These are phyloP conservation scores for Takifugu rubripes DNA, from an alignment of 2,797 vertebrate species.

Conservation along the genomic window DNA sequence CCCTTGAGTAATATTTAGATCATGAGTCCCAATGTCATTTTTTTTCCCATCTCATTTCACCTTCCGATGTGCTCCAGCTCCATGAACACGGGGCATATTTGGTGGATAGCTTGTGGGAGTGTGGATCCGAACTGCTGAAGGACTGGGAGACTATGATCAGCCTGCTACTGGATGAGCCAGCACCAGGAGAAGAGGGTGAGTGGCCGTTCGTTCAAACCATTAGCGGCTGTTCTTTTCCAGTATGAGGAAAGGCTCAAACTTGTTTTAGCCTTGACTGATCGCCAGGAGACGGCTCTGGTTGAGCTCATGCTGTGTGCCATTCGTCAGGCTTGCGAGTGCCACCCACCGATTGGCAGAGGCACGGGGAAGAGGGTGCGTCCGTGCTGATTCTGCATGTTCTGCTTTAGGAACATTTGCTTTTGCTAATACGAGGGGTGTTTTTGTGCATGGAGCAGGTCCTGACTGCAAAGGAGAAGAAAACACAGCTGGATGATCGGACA, in stretches of 20 bases:
- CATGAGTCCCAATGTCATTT: not conserved
- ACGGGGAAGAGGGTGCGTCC: conserved; percentile 88
- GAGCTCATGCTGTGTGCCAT: conserved; percentile 97
- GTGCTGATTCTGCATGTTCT: not conserved
- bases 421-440: conserved; percentile 7
- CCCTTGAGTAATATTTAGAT: not conserved
- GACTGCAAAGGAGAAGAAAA: conserved; percentile 96
- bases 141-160: conserved; percentile 99
- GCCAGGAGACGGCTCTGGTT: conserved; percentile 94
- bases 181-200: conserved; percentile 92
- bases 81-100: conserved; percentile 97
- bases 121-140: conserved; percentile 91
- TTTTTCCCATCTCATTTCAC: not conserved
- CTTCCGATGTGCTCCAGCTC: conserved; percentile 71
- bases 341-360: conserved; percentile 94
- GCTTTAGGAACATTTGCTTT: not conserved
- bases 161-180: conserved; percentile 90
- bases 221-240: not conserved
- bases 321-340: conserved; percentile 94
- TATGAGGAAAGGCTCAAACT: not conserved
- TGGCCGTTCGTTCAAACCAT: not conserved
- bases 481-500: conserved; percentile 92
- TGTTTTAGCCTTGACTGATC: conserved; percentile 85
- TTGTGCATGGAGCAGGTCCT: conserved; percentile 79
- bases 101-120: conserved; percentile 98